These are phyloP conservation scores for Chrysina gloriosa DNA, from an alignment of 2,888 invertebrate species.

Conservation along the genomic window DNA sequence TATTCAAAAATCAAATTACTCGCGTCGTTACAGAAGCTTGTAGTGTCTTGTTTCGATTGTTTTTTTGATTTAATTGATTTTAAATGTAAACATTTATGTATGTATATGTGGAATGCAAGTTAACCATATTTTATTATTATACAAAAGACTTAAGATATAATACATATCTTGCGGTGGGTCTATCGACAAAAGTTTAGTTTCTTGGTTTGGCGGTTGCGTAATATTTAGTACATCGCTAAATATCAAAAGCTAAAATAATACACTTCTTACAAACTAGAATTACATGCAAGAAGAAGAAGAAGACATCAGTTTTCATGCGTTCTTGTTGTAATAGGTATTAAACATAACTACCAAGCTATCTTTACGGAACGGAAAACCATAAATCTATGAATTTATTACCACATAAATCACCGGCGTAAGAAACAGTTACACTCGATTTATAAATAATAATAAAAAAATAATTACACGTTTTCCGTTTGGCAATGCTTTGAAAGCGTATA, in stretches of 20 bases:
- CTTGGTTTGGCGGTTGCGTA: neutral
- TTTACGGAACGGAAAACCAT: constrained; percentile 31
- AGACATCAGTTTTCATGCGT: constrained; percentile 34
- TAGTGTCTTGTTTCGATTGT: too few species aligned
- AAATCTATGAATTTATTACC: constrained; percentile 35
- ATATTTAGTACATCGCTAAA: neutral
- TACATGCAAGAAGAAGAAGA: constrained; percentile 7
- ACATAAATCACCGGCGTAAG: constrained; percentile 29
- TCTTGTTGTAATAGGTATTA: constrained; percentile 21
- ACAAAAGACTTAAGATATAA: too few species aligned
- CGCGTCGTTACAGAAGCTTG: too few species aligned
- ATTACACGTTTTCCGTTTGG: constrained; percentile 33
- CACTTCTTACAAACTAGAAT: constrained; percentile 9
- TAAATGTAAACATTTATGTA: too few species aligned
- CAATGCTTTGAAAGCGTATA: constrained; percentile 13
- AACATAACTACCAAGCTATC: constrained; percentile 33
- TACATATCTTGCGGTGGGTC: neutral
- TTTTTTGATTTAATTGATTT: too few species aligned
- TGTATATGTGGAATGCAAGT: too few species aligned
- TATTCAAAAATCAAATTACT: too few species aligned
- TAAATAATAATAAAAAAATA: constrained; percentile 38
- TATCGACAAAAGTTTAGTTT: constrained; percentile 19
- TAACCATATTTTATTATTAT: too few species aligned
- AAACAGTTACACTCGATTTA: constrained; percentile 33
- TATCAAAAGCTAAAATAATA: constrained; percentile 21